Base-by-base conservation (phyloP, 1,140 invertebrate genomes). In the Dendrolimus kikuchii region DNA sequence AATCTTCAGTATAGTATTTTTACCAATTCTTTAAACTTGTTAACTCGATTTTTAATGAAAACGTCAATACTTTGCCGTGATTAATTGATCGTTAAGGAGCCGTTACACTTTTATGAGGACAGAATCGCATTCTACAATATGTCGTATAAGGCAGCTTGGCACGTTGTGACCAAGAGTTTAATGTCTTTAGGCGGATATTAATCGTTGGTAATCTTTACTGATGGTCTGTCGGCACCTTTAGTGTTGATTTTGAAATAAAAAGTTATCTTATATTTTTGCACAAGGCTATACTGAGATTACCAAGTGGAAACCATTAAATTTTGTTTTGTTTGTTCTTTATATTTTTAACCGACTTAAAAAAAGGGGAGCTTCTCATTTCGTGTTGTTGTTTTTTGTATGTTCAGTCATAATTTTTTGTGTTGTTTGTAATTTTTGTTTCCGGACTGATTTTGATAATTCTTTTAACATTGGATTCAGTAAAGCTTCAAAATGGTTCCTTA, bases 41-140 rank as follows among this genome's bases (percentile, higher is more conserved):
- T 38, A 7, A 40, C 53, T 56, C 37, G 40, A 46, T 51, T 48
- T 48, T 55, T 60, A 64, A 64, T 60, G 58, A 58, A 60, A 64
- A 57, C 57, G 50, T 60, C 58, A 43, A 57, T 51, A 38, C 23
- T 48, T 44, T 49, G 48, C 56, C 40, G 57, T 66, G 62, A 70
- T 70, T 64, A 67, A 67, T 59, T 51, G 64, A 64, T 70, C 61
- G 62, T 68, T 68, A 68, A 60, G 51, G 57, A 62, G 57, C 59
- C 54, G 57, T 64, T 64, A 56, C 55, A 56, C 61, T 52, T 53
- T 55, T 57, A 51, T 58, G 50, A 50, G 49, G 46, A 49, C 52
- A 49, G 42, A 55, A 51, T 23, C 50, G 54, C 50, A 64, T 63
- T 57, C 49, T 59, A 41, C 54, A 41, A 51, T 50, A 46, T 53